phyloP scores from a whole-genome alignment of 2,113 vertebrate genomes.

The Nothoprocta perdicaria region DNA sequence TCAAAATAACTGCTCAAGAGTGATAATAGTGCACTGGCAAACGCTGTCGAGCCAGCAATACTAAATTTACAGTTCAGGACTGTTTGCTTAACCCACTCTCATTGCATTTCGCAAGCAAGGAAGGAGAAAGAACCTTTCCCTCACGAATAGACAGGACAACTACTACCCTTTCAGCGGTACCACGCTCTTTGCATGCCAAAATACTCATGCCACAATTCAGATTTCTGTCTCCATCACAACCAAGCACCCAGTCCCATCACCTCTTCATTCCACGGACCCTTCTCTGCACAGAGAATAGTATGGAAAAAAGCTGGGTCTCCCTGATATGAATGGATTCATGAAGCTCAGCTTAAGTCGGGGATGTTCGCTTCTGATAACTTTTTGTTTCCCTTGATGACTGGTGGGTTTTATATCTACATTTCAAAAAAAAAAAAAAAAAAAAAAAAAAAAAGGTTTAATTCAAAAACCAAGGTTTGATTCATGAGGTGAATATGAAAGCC shows the following conservation, averaged over 20 bases:
- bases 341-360: not conserved
- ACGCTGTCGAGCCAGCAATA: not conserved
- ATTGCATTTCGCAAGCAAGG: not conserved
- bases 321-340: not conserved
- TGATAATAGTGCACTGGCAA: not conserved
- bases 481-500: not conserved
- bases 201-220: not conserved
- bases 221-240: not conserved
- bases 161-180: fast-evolving
- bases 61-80: not conserved
- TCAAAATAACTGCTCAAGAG: not conserved
- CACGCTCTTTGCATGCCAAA: too few relatives aligned
- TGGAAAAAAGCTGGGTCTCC: not conserved
- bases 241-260: not conserved
- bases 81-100: not conserved
- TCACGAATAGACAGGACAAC: not conserved
- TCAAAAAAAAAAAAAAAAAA: not conserved
- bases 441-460: not conserved
- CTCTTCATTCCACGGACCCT: not conserved
- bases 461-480: not conserved
- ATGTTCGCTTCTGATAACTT: not conserved
- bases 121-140: not conserved
- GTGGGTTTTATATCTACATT: not conserved
- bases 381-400: not conserved
- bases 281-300: not conserved